Evolutionary conservation across 2,888 invertebrate genomes (phyloP).

Genomic region (Drosophila imparisetae): DNA sequence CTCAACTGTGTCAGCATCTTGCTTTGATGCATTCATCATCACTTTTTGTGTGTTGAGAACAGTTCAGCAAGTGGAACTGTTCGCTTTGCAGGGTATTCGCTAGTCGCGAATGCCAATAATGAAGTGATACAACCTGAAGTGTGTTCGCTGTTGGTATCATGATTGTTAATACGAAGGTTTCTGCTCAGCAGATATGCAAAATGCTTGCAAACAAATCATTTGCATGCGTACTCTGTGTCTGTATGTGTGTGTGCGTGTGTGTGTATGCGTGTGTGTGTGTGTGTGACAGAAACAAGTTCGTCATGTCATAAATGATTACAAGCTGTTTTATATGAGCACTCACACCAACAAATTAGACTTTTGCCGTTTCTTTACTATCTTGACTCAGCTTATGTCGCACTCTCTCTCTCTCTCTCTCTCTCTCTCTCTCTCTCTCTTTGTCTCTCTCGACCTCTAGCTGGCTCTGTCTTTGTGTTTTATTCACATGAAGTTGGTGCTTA

Average conservation of each 20-base stretch:
- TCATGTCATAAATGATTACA: constrained; percentile 73
- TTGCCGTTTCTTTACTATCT: constrained; percentile 35
- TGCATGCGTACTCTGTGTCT: constrained; percentile 26
- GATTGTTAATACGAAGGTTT: constrained; percentile 61
- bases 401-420: neutral
- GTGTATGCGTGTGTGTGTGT: constrained; percentile 6
- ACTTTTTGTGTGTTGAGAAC: neutral
- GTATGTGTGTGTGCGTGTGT: constrained; percentile 2
- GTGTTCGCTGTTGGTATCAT: constrained; percentile 17
- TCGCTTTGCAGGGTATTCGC: constrained; percentile 16
- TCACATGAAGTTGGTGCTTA: constrained; percentile 64
- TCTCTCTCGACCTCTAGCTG: neutral
- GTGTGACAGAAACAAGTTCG: constrained; percentile 58
- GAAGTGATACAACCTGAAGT: neutral
- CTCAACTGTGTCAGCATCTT: neutral
- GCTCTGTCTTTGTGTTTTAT: neutral
- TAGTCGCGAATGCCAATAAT: neutral
- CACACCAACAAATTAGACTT: constrained; percentile 61
- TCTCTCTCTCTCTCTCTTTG: neutral
- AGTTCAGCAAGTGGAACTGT: neutral
- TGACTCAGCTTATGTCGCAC: constrained; percentile 2
- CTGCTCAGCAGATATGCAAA: constrained; percentile 41
- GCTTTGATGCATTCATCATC: neutral
- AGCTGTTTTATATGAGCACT: constrained; percentile 48
- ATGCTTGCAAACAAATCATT: constrained; percentile 40